These are phyloP conservation scores for Eristalinus aeneus DNA, from an alignment of 2,888 invertebrate species.

Conservation along the genomic window DNA sequence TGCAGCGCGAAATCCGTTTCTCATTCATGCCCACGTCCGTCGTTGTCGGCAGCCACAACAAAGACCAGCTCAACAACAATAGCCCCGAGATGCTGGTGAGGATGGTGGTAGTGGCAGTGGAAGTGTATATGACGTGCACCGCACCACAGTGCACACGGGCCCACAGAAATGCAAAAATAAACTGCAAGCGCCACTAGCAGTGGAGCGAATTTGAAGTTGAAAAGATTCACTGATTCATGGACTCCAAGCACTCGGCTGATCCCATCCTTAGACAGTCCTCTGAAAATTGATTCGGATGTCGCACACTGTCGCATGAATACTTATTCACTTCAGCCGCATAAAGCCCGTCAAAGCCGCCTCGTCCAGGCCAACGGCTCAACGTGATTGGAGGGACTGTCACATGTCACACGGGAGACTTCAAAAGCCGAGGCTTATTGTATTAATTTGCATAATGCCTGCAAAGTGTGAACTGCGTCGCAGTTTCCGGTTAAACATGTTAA, in stretches of 20 bases:
- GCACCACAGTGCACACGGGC: neutral
- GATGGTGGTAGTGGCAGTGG: neutral
- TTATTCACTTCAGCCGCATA: neutral
- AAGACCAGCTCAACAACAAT: conserved; percentile 15
- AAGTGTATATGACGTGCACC: neutral
- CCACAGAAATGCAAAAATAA: conserved; percentile 30
- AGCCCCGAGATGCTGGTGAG: neutral
- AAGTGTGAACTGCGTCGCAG: conserved; percentile 46
- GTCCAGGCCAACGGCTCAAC: neutral
- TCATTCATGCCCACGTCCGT: conserved; percentile 30
- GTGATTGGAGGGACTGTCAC: neutral
- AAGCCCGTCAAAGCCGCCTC: neutral
- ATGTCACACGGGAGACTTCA: neutral
- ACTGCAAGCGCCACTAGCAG: neutral
- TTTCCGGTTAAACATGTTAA: conserved; percentile 41
- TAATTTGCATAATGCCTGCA: conserved; percentile 27
- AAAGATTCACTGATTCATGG: conserved; percentile 24
- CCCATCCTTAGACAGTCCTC: neutral
- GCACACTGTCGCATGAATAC: neutral
- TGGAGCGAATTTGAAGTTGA: conserved; percentile 15
- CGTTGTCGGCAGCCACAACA: neutral
- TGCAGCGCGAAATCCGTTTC: conserved; percentile 53
- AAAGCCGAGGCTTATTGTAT: conserved; percentile 23
- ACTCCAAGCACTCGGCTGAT: neutral
- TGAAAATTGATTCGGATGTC: neutral